phyloP scores from a whole-genome alignment of 2,113 vertebrate genomes.

The Microcebus jonahi region DNA sequence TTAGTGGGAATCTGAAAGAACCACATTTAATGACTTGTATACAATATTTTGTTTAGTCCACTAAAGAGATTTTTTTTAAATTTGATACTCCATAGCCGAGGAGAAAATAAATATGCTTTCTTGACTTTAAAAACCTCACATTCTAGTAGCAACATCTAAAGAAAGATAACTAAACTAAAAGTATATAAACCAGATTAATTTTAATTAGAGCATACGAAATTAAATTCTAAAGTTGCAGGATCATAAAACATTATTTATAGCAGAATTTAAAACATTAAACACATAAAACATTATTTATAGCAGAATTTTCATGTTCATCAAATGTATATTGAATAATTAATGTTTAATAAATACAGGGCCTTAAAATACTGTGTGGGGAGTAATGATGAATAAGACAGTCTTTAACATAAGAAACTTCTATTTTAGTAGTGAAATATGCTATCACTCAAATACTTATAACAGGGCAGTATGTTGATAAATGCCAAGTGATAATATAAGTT shows the following conservation, averaged over 20 bases:
- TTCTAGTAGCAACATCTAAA: not conserved
- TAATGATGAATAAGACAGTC: not conserved
- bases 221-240: not conserved
- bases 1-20: not conserved
- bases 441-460: not conserved
- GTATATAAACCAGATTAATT: not conserved
- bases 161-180: not conserved
- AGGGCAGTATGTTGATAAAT: not conserved
- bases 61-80: not conserved
- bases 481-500: not conserved
- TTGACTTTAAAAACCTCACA: not conserved
- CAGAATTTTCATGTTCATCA: not conserved
- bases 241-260: not conserved
- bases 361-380: not conserved
- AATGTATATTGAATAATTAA: not conserved
- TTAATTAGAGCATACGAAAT: not conserved
- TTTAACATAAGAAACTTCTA: not conserved
- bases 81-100: not conserved
- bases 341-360: not conserved
- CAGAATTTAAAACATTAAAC: not conserved
- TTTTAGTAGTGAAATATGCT: not conserved
- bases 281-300: not conserved
- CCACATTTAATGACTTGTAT: slow-evolving; percentile 1
- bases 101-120: not conserved
- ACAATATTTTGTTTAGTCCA: not conserved